phyloP scores from a whole-genome alignment of 2,113 vertebrate species.

The Notothenia rossii region DNA sequence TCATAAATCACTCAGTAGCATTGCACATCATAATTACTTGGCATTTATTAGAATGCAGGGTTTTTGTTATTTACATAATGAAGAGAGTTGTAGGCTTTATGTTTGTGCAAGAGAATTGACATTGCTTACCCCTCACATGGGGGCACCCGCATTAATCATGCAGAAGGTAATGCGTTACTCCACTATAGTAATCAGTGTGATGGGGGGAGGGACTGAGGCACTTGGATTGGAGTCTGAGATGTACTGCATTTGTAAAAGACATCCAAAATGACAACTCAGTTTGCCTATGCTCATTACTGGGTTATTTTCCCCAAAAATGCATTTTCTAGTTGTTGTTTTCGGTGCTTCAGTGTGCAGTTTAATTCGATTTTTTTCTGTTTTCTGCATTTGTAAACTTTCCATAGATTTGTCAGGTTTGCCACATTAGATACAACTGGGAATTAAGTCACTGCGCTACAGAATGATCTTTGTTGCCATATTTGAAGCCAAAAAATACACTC shows the following conservation, averaged over 20 bases:
- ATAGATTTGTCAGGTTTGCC: neutral
- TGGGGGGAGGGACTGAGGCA: neutral
- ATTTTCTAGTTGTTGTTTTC: neutral
- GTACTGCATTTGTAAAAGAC: neutral
- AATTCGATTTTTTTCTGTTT: conserved; percentile 1
- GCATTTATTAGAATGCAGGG: conserved; percentile 44
- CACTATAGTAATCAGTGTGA: neutral
- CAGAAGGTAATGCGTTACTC: neutral
- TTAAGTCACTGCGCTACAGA: neutral
- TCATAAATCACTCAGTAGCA: conserved; percentile 48
- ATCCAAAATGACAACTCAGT: neutral
- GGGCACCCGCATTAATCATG: conserved; percentile 1
- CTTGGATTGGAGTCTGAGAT: neutral
- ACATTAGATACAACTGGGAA: neutral
- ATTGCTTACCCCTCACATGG: neutral
- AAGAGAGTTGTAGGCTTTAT: conserved; percentile 1
- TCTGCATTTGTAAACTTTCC: neutral
- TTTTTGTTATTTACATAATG: conserved; percentile 31
- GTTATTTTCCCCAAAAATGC: neutral
- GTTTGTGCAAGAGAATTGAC: neutral
- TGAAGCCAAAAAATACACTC: neutral
- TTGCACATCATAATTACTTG: conserved; percentile 58
- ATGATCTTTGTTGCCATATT: neutral
- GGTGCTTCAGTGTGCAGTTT: neutral
- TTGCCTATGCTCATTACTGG: neutral